A percentile compares a stretch with the other conserved stretches of the same genome.
Evolutionary conservation across 1,140 invertebrate genomes (phyloP).

Genomic region (Drusus annulatus): DNA sequence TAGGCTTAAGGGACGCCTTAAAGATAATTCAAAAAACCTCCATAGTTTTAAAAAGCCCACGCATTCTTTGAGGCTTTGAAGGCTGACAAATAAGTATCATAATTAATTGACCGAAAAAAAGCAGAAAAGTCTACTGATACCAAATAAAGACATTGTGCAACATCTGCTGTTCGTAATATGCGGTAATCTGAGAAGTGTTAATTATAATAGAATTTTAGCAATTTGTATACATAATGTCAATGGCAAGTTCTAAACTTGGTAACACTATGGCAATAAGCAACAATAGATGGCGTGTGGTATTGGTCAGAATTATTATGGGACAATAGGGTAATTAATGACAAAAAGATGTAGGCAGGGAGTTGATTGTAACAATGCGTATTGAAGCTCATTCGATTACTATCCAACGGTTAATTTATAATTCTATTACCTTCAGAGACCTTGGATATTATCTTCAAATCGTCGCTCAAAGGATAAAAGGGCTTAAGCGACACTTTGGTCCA

Average conservation of each 20-base stretch:
- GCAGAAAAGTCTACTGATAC: neutral
- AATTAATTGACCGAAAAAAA: neutral
- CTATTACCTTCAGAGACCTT: slow-evolving; percentile 1
- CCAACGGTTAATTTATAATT: neutral
- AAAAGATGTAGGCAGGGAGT: slow-evolving; percentile 31
- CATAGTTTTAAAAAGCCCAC: neutral
- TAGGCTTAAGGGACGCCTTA: too few relatives aligned
- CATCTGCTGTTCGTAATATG: slow-evolving; percentile 8
- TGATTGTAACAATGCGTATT: slow-evolving; percentile 9
- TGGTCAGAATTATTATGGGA: slow-evolving; percentile 20
- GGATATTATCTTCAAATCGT: neutral
- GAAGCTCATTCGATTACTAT: slow-evolving; percentile 5
- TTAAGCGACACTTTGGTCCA: too few relatives aligned
- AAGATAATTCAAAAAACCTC: too few relatives aligned
- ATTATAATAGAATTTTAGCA: slow-evolving; percentile 11
- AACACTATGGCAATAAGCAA: neutral
- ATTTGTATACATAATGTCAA: slow-evolving; percentile 20
- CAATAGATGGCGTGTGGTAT: slow-evolving; percentile 11
- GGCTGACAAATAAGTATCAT: neutral
- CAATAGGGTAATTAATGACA: slow-evolving; percentile 31
- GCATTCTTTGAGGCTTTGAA: neutral
- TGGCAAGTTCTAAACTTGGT: neutral
- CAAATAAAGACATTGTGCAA: slow-evolving; percentile 24
- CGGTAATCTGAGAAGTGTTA: neutral
- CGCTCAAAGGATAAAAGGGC: too few relatives aligned